These are phyloP conservation scores for Diadumene lineata DNA, from an alignment of 92 coral and sea anemone genomes.

Conservation along the genomic window DNA sequence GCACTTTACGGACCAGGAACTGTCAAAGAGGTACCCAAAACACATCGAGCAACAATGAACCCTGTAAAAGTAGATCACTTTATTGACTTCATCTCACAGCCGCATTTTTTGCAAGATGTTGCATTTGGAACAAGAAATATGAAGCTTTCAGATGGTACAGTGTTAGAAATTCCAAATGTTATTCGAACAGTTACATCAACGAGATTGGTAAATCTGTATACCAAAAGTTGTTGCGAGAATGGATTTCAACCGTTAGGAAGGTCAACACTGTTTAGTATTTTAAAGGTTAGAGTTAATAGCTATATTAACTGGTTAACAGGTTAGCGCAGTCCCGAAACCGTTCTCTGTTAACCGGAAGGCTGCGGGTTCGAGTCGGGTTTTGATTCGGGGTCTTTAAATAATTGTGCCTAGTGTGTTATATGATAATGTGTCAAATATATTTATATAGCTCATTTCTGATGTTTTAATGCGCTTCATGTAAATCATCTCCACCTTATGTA, in stretches of 20 bases:
- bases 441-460: not conserved
- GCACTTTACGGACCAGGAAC: slow-evolving; percentile 38
- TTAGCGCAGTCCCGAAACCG: not conserved
- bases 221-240: slow-evolving; percentile 37
- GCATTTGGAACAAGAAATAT: slow-evolving; percentile 60
- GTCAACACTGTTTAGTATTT: slow-evolving; percentile 53
- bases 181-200: slow-evolving; percentile 56
- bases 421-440: no score
- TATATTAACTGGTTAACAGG: not conserved
- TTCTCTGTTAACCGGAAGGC: no score
- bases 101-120: slow-evolving; percentile 59
- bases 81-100: slow-evolving; percentile 54
- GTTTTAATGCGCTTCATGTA: not conserved
- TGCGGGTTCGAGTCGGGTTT: not conserved
- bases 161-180: slow-evolving; percentile 60
- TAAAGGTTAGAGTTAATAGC: slow-evolving; percentile 27
- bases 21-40: slow-evolving; percentile 22
- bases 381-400: not conserved
- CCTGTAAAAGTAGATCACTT: slow-evolving; percentile 52
- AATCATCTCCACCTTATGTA: not conserved
- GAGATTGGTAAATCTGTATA: slow-evolving; percentile 57
- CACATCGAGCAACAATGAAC: slow-evolving; percentile 36
- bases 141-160: slow-evolving; percentile 51
- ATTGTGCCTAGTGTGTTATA: not conserved
- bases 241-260: slow-evolving; percentile 47